Evolutionary conservation across 2,888 invertebrate genomes (phyloP).

Genomic region (Pseudococcus viburni): DNA sequence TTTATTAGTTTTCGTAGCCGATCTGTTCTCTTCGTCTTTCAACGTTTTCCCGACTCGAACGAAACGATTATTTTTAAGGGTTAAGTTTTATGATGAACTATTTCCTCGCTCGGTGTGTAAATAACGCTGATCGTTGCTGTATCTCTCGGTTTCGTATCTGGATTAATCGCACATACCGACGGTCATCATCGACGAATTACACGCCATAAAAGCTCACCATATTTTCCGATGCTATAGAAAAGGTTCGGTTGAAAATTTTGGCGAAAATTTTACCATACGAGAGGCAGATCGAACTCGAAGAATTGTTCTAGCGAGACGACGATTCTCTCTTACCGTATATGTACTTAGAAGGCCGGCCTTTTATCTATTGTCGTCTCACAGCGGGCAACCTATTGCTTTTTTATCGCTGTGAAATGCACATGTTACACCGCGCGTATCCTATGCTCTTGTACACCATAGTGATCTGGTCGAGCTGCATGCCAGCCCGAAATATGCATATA

Average conservation of each 20-base stretch:
- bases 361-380: slow-evolving; percentile 25
- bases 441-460: neutral
- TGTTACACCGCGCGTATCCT: neutral
- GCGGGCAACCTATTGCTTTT: slow-evolving; percentile 24
- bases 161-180: slow-evolving; percentile 24
- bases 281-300: neutral
- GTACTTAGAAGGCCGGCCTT: slow-evolving; percentile 8
- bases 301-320: neutral
- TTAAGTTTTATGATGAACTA: slow-evolving; percentile 56
- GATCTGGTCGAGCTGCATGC: slow-evolving; percentile 33
- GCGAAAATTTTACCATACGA: neutral
- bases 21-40: neutral
- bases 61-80: slow-evolving; percentile 56
- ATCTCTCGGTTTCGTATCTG: neutral
- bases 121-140: slow-evolving; percentile 31
- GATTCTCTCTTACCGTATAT: neutral
- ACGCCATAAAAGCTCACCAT: neutral
- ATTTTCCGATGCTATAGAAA: neutral
- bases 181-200: slow-evolving; percentile 22
- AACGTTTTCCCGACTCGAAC: slow-evolving; percentile 11
- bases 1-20: slow-evolving; percentile 63
- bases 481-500: slow-evolving; percentile 12
- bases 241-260: neutral
- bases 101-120: slow-evolving; percentile 18
- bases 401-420: slow-evolving; percentile 33